Evolutionary conservation across 2,113 vertebrate genomes (phyloP).

Genomic region (Formicarius rufipectus): DNA sequence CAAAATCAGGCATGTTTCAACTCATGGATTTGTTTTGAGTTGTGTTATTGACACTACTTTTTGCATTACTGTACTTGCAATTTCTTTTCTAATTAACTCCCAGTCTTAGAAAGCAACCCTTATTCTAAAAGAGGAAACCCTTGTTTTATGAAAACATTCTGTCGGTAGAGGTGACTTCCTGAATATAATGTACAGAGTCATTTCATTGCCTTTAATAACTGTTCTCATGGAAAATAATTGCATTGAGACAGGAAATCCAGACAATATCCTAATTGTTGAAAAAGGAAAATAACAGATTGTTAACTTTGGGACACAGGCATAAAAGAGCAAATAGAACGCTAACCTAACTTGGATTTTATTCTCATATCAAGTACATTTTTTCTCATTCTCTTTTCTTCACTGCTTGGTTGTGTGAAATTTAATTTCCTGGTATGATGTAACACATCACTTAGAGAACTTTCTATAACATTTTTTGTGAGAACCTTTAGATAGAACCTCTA

Average conservation of each 20-base stretch:
- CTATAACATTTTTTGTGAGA: background rate
- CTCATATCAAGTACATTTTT: background rate
- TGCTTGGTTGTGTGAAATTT: background rate
- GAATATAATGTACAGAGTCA: background rate
- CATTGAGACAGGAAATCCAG: background rate
- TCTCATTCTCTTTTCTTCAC: background rate
- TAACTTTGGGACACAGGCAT: background rate
- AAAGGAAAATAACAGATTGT: background rate
- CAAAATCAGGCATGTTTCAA: background rate
- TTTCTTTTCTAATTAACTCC: background rate
- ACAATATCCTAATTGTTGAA: background rate
- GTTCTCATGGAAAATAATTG: background rate
- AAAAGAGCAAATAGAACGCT: background rate
- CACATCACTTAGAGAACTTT: background rate
- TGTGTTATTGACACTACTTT: background rate
- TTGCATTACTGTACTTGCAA: background rate
- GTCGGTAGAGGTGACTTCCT: background rate
- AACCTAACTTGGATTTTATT: background rate
- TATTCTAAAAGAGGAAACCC: background rate
- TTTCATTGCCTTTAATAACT: background rate
- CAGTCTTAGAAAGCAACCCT: background rate
- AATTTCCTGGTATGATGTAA: background rate
- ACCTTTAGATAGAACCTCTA: background rate
- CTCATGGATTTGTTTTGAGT: background rate
- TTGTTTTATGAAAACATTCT: background rate